These are phyloP conservation scores for Drosophila azteca DNA, from an alignment of 1,140 invertebrate genomes.

Conservation along the genomic window DNA sequence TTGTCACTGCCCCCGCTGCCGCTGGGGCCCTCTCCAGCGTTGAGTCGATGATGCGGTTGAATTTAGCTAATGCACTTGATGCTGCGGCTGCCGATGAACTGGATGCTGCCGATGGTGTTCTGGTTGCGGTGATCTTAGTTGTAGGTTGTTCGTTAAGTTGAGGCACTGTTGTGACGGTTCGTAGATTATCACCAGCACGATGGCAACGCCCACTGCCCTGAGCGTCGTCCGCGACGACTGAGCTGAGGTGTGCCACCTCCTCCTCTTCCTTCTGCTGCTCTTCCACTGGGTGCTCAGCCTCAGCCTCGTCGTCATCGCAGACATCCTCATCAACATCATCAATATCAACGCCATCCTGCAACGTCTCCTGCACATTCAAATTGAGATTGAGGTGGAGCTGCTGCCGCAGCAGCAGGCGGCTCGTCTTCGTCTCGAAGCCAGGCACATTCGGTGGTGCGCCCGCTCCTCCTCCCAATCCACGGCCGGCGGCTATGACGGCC, in stretches of 20 bases:
- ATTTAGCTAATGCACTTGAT: conserved; percentile 83
- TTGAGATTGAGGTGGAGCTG: conserved; percentile 81
- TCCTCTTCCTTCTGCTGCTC: conserved; percentile 27
- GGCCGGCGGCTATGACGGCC: conserved; percentile 71
- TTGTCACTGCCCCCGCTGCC: conserved; percentile 33
- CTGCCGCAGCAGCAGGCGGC: conserved; percentile 74
- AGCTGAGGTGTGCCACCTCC: background rate
- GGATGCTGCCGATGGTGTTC: conserved; percentile 52
- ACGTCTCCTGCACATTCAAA: conserved; percentile 71
- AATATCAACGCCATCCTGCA: conserved; percentile 78
- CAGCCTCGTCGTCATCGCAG: conserved; percentile 47
- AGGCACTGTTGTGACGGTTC: conserved; percentile 84
- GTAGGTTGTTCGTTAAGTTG: conserved; percentile 79
- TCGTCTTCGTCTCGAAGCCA: conserved; percentile 53
- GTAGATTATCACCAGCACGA: conserved; percentile 70
- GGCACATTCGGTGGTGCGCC: conserved; percentile 54
- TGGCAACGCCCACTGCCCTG: conserved; percentile 44
- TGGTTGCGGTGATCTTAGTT: conserved; percentile 70
- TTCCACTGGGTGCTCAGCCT: background rate
- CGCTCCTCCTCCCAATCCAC: conserved; percentile 47
- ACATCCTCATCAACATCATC: conserved; percentile 82
- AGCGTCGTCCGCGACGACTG: conserved; percentile 27
- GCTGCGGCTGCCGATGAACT: conserved; percentile 61
- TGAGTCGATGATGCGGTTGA: conserved; percentile 81
- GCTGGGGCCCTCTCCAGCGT: conserved; percentile 60